phyloP scores from a whole-genome alignment of 2,113 vertebrate genomes.

The Otocyon megalotis region DNA sequence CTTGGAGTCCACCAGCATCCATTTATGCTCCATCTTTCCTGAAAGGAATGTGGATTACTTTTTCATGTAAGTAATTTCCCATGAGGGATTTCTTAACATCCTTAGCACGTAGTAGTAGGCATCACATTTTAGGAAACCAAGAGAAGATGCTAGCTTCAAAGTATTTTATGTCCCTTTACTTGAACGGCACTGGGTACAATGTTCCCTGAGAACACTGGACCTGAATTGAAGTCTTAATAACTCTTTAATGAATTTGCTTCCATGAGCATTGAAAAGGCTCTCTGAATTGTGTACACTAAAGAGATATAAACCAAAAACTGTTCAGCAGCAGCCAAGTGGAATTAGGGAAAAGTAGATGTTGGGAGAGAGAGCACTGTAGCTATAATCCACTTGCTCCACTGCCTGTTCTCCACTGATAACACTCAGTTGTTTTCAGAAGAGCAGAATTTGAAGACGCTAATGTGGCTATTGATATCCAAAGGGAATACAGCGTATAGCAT shows the following conservation, averaged over 20 bases:
- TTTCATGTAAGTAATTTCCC: slow-evolving; percentile 36
- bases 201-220: neutral
- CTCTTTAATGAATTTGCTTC: slow-evolving; percentile 27
- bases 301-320: neutral
- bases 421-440: neutral
- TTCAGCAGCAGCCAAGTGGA: neutral
- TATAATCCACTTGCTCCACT: neutral
- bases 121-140: slow-evolving; percentile 30
- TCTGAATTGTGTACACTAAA: neutral
- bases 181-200: neutral
- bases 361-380: neutral
- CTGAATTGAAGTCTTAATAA: neutral
- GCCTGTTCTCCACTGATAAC: neutral
- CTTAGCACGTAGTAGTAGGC: neutral
- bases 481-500: rapidly evolving
- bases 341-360: neutral
- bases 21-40: neutral
- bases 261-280: neutral
- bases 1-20: neutral
- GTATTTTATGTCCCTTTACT: neutral
- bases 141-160: slow-evolving; percentile 23
- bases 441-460: neutral
- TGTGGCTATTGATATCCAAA: neutral
- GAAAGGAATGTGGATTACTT: neutral
- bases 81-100: slow-evolving; percentile 51